These are phyloP conservation scores for Centropus unirufus DNA, from an alignment of 2,113 vertebrate genomes.

Conservation along the genomic window DNA sequence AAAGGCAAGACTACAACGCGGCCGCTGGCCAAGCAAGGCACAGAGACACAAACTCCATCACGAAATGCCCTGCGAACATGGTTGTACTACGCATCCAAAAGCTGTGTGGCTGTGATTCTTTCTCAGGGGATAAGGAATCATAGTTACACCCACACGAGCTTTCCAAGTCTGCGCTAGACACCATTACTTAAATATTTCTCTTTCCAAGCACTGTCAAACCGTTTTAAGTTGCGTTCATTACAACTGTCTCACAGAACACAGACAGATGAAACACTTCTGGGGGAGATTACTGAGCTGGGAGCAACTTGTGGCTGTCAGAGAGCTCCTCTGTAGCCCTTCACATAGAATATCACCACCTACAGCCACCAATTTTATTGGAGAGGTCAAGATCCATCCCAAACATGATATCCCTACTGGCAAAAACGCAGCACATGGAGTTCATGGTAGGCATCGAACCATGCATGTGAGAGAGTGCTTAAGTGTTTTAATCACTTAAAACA, in stretches of 20 bases:
- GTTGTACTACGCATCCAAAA: not conserved
- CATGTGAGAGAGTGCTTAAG: not conserved
- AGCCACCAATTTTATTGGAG: not conserved
- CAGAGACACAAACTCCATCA: not conserved
- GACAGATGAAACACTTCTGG: not conserved
- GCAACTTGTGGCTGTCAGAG: not conserved
- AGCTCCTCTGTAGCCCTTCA: not conserved
- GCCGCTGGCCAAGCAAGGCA: not conserved
- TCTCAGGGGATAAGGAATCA: not conserved
- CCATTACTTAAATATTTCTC: not conserved
- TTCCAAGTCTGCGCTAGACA: not conserved
- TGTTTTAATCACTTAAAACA: not conserved
- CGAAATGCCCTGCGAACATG: not conserved
- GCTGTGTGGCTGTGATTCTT: not conserved
- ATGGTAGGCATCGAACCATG: not conserved
- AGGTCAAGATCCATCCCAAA: not conserved
- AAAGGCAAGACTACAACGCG: not conserved
- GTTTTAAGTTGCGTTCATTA: not conserved
- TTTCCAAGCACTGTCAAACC: not conserved
- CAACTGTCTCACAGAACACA: not conserved
- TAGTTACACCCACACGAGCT: not conserved
- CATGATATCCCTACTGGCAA: not conserved
- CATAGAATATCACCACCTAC: not conserved
- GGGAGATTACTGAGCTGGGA: not conserved
- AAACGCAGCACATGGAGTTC: not conserved